A percentile compares a stretch with the other conserved stretches of the same genome.
Conservation (phyloP, 2,797 vertebrate genomes). For the Scolopax bukidnonensis region DNA sequence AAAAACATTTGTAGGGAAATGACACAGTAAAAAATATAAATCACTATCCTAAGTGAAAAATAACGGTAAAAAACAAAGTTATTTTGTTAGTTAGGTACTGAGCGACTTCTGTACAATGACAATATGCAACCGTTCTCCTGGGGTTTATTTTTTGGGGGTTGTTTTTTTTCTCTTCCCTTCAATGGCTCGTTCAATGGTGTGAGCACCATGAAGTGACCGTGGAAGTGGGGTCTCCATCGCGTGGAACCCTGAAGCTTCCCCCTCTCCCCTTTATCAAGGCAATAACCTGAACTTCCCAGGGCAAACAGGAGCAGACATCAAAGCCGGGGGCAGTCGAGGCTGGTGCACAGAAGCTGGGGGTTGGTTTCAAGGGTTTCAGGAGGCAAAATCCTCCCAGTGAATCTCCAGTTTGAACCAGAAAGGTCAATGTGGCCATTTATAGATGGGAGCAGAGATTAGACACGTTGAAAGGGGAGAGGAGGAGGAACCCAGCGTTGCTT, state of each 20-base stretch:
- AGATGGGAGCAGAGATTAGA: constrained; percentile 82
- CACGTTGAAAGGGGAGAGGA: constrained; percentile 83
- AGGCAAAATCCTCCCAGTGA: constrained; percentile 18
- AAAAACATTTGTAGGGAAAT: background rate
- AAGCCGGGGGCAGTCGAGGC: background rate
- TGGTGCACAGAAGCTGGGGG: constrained; percentile 22
- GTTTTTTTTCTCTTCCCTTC: background rate
- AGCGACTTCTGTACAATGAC: background rate
- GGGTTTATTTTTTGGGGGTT: background rate
- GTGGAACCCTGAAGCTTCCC: background rate
- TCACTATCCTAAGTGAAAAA: background rate
- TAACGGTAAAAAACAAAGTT: background rate
- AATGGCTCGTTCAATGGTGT: background rate
- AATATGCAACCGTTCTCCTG: too few species aligned
- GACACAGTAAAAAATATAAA: background rate
- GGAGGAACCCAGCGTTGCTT: constrained; percentile 78
- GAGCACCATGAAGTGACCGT: fast-evolving
- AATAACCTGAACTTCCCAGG: constrained; percentile 39
- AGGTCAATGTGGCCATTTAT: constrained; percentile 63
- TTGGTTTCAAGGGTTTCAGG: constrained; percentile 31
- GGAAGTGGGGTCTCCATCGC: background rate
- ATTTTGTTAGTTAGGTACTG: background rate
- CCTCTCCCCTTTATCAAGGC: fast-evolving
- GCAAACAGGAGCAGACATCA: background rate
- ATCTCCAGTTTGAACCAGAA: constrained; percentile 65